phyloP scores from a whole-genome alignment of 1,140 invertebrate genomes.

The Cydia fagiglandana region DNA sequence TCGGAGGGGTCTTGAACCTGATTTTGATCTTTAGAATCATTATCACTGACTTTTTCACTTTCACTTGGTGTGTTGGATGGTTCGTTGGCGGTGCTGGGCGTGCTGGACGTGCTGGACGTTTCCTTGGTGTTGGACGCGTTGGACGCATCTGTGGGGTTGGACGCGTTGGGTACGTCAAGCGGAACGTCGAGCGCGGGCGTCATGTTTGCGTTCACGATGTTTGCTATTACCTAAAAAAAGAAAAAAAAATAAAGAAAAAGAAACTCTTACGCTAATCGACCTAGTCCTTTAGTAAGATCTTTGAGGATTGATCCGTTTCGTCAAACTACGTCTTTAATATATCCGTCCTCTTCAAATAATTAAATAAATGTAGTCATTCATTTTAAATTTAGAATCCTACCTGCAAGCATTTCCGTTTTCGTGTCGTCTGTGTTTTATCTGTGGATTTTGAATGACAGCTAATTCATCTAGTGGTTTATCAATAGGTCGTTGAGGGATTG shows the following conservation, averaged over 20 bases:
- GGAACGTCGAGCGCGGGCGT: conserved; percentile 24
- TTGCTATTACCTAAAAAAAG: conserved; percentile 32
- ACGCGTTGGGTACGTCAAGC: conserved; percentile 3
- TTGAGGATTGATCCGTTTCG: too few species aligned
- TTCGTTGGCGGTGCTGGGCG: neutral
- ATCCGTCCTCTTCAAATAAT: too few species aligned
- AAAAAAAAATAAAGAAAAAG: too few species aligned
- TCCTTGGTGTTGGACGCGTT: neutral
- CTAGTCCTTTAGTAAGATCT: neutral
- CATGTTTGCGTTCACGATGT: conserved; percentile 44
- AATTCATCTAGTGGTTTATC: too few species aligned
- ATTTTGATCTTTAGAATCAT: neutral
- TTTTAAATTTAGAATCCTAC: too few species aligned
- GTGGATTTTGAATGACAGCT: too few species aligned
- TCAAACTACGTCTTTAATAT: too few species aligned
- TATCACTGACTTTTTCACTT: conserved; percentile 4
- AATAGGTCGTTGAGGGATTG: too few species aligned
- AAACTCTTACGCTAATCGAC: too few species aligned
- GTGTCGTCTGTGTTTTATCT: too few species aligned
- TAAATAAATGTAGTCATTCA: too few species aligned
- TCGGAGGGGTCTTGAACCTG: neutral
- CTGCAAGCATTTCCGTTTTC: too few species aligned
- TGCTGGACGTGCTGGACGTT: neutral
- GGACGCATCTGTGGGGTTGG: neutral
- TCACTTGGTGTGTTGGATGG: neutral